phyloP scores from a whole-genome alignment of 2,888 invertebrate species.

The Sarcophaga carnaria region DNA sequence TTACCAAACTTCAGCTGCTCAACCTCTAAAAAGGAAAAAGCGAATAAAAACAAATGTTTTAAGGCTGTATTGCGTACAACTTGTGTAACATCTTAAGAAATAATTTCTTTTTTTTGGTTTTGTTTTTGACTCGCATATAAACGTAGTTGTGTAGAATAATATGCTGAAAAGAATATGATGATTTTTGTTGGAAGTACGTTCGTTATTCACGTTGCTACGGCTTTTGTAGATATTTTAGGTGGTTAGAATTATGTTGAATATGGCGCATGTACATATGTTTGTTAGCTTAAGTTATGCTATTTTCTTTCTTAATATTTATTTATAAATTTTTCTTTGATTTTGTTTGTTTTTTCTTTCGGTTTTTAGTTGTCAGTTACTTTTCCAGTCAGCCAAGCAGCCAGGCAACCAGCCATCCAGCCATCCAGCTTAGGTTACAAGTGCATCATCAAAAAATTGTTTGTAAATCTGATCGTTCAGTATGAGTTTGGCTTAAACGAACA shows the following conservation, averaged over 20 bases:
- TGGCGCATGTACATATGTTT: constrained; percentile 47
- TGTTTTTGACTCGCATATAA: not conserved
- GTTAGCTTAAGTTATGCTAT: constrained; percentile 6
- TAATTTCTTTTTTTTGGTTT: not conserved
- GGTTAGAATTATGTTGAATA: constrained; percentile 58
- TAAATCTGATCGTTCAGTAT: constrained; percentile 56
- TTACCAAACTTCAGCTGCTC: constrained; percentile 57
- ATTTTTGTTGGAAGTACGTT: constrained; percentile 57
- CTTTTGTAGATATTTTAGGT: constrained; percentile 34
- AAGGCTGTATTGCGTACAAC: constrained; percentile 47
- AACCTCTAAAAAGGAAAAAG: constrained; percentile 5
- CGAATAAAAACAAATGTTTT: constrained; percentile 9
- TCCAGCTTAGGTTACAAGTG: constrained; percentile 66
- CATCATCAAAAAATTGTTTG: constrained; percentile 61
- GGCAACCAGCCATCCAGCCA: not conserved
- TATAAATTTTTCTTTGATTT: constrained; percentile 28
- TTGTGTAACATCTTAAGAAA: not conserved
- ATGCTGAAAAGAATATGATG: constrained; percentile 49
- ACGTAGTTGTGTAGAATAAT: not conserved
- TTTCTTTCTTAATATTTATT: constrained; percentile 32
- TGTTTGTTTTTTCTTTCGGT: not conserved
- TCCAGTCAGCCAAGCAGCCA: constrained; percentile 24
- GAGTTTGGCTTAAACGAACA: constrained; percentile 44
- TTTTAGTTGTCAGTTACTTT: constrained; percentile 53
- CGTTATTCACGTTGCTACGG: constrained; percentile 54